phyloP scores from a whole-genome alignment of 1,140 invertebrate genomes.

The Calliopsis andreniformis region DNA sequence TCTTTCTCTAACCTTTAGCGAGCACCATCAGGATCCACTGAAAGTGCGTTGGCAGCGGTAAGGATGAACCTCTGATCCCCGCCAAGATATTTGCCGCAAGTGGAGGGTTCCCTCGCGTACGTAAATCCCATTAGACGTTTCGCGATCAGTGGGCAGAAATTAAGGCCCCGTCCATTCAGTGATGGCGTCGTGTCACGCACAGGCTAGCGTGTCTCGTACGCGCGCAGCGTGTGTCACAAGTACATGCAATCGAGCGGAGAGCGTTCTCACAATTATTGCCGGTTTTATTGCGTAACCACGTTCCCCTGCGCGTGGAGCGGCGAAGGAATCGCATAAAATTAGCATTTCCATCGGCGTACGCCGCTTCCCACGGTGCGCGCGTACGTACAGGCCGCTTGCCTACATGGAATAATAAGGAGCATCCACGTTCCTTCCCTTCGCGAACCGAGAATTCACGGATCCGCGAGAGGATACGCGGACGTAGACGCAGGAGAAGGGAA shows the following conservation, averaged over 20 bases:
- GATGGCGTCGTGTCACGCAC: conserved; percentile 48
- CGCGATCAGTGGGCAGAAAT: conserved; percentile 21
- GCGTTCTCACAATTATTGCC: conserved; percentile 61
- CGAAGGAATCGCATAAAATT: conserved; percentile 69
- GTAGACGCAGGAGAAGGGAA: neutral
- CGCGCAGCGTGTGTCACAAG: conserved; percentile 13
- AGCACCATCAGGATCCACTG: no score
- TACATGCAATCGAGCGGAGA: conserved; percentile 2
- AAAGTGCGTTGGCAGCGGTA: no score
- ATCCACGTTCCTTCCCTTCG: conserved; percentile 40
- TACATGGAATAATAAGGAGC: conserved; percentile 67
- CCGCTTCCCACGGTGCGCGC: conserved; percentile 60
- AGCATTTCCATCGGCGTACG: conserved; percentile 62
- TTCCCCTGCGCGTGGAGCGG: conserved; percentile 32
- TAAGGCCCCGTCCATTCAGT: conserved; percentile 21
- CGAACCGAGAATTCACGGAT: conserved; percentile 6
- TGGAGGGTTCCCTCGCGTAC: neutral
- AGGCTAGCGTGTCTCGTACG: neutral
- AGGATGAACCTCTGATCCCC: neutral
- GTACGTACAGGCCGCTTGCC: conserved; percentile 32
- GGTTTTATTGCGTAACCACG: conserved; percentile 63
- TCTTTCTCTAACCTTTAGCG: no score
- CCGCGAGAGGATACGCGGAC: neutral
- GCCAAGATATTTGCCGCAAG: neutral
- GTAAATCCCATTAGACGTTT: conserved; percentile 4